A percentile compares a stretch with the other conserved stretches of the same genome.
Evolutionary conservation across 2,888 invertebrate genomes (phyloP).

Genomic region (Drosophila kanekoi): DNA sequence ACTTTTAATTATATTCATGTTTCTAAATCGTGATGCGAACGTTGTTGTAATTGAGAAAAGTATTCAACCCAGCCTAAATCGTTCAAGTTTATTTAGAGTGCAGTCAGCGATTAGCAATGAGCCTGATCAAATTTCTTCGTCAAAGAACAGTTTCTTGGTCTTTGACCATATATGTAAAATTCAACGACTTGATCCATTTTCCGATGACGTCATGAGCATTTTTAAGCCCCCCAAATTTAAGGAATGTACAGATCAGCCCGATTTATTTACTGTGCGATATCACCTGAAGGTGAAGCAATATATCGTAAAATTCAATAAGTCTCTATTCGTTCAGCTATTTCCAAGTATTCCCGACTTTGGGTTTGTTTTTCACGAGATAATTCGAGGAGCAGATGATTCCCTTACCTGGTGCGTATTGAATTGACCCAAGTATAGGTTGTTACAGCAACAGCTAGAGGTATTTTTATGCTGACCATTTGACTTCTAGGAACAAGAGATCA

Average conservation of each 20-base stretch:
- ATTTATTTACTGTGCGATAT: conserved; percentile 35
- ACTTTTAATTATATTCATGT: background rate
- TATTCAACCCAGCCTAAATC: background rate
- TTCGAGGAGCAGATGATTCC: background rate
- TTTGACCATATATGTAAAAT: conserved; percentile 87
- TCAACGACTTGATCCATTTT: conserved; percentile 87
- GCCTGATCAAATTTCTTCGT: background rate
- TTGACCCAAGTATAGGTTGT: fast-evolving
- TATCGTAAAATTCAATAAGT: conserved; percentile 36
- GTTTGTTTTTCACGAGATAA: conserved; percentile 73
- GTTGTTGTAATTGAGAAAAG: background rate
- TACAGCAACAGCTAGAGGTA: too few species aligned
- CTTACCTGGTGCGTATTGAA: conserved; percentile 7
- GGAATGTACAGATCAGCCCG: conserved; percentile 25
- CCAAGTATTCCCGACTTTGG: conserved; percentile 34
- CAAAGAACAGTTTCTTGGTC: conserved; percentile 4
- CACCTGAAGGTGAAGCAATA: conserved; percentile 35
- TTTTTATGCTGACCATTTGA: background rate
- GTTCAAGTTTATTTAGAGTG: background rate
- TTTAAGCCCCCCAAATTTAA: conserved; percentile 7
- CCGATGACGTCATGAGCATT: conserved; percentile 82
- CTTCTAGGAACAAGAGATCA: conserved; percentile 2
- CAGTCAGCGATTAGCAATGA: background rate
- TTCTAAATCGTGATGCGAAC: background rate
- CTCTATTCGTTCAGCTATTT: conserved; percentile 6